phyloP scores from a whole-genome alignment of 2,113 vertebrate genomes.

The Malurus elegans region DNA sequence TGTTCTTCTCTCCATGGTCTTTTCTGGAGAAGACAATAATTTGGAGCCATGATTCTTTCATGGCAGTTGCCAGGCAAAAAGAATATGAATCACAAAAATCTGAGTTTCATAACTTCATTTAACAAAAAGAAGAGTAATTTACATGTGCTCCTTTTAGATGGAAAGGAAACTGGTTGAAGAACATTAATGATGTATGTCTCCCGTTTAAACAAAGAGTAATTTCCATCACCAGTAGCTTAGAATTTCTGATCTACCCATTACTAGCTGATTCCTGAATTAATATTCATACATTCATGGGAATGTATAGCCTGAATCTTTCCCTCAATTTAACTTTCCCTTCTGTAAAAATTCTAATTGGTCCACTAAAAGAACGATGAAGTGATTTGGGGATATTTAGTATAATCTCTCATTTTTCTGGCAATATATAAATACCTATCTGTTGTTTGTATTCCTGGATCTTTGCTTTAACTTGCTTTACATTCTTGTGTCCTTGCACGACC shows the following conservation, averaged over 20 bases:
- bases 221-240: neutral
- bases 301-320: neutral
- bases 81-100: neutral
- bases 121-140: neutral
- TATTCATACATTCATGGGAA: neutral
- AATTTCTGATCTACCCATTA: neutral
- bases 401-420: neutral
- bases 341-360: neutral
- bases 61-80: neutral
- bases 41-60: neutral
- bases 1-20: neutral
- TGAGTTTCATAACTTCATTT: neutral
- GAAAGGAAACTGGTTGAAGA: neutral
- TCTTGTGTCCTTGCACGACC: conserved; percentile 82
- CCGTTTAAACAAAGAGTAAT: neutral
- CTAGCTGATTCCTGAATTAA: neutral
- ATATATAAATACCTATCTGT: conserved; percentile 75
- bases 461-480: conserved; percentile 76
- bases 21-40: neutral
- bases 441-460: conserved; percentile 81
- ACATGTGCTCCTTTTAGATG: neutral
- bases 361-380: neutral
- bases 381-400: neutral
- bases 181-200: neutral
- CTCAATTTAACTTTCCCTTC: neutral